Base-by-base conservation (phyloP, 2,113 vertebrate genomes). In the Amblyornis subalaris region DNA sequence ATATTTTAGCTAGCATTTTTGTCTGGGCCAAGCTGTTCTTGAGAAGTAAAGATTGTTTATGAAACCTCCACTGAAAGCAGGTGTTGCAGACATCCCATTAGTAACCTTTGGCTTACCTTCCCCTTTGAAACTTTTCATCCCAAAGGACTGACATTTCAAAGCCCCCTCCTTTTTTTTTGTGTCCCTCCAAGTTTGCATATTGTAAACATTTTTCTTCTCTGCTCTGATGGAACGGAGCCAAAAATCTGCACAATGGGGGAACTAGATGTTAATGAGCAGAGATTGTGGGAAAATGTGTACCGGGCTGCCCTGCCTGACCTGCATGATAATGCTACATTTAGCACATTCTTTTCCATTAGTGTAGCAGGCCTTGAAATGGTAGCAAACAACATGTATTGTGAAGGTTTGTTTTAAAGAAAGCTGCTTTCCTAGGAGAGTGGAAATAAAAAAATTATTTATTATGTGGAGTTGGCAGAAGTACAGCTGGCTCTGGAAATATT, bases 291-390 rank as follows among this genome's bases (percentile, higher is more conserved):
- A 97, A 97, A 92, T 84, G 92, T 94, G 94, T 96, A 94, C 72
- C 14, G 44, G 86, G 81, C 76, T 96, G 96, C 94, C 96, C 97
- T 96, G 94, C 89, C 83, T 97, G 97, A 97, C 97, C 96, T 90
- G 92, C 81, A 87, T 95, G 96, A 96, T 97, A 97, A 97, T 96
- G 96, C 96, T 96, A 96, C 97, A 97, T 97, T 97, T 95, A 97
- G 94, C 95, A 95, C 95, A 97, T 97, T 97, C 96, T 97, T 97
- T 97, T 95, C 94, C 96, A 92, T 93, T 96, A 94, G 93, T 93
- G 88, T 89, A 67, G 80, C 94, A 89, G 91, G 93, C 90, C 93
- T 93, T 94, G 93, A 95, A 94, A 93, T 90, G 89, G 78, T 80
- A 95, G 95, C 93, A 97, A 97, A 96, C 92, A 95, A 74, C 94